A percentile compares a stretch with the other conserved stretches of the same genome.
These are phyloP conservation scores for Cygnus atratus DNA, from an alignment of 2,113 vertebrate genomes.

Conservation along the genomic window DNA sequence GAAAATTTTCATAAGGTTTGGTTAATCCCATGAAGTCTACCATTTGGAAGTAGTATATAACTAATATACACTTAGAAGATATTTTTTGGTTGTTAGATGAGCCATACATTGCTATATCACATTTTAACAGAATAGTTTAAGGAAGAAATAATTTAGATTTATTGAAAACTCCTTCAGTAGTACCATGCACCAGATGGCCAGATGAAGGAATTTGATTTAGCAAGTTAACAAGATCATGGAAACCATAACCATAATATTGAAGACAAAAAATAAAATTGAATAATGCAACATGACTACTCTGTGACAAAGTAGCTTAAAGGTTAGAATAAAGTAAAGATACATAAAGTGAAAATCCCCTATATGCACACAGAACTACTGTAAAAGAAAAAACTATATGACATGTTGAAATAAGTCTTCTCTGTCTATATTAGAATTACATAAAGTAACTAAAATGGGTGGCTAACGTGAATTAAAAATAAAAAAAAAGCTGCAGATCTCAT, in stretches of 20 bases:
- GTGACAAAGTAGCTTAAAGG: neutral
- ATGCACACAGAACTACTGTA: neutral
- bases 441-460: neutral
- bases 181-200: conserved; percentile 49
- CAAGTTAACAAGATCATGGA: conserved; percentile 40
- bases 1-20: neutral
- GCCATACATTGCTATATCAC: neutral
- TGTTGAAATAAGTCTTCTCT: neutral
- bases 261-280: conserved; percentile 35
- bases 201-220: conserved; percentile 47
- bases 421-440: neutral
- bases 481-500: neutral
- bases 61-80: neutral
- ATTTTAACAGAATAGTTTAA: neutral
- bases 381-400: neutral
- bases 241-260: conserved; percentile 30
- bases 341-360: neutral
- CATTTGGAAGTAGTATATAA: neutral
- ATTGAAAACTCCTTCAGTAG: conserved; percentile 27
- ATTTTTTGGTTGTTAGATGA: conserved; percentile 8
- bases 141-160: conserved; percentile 41
- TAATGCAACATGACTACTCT: conserved; percentile 6
- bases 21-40: neutral
- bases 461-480: neutral
- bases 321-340: neutral